phyloP scores from a whole-genome alignment of 2,888 invertebrate genomes.

The Dromius quadrimaculatus region DNA sequence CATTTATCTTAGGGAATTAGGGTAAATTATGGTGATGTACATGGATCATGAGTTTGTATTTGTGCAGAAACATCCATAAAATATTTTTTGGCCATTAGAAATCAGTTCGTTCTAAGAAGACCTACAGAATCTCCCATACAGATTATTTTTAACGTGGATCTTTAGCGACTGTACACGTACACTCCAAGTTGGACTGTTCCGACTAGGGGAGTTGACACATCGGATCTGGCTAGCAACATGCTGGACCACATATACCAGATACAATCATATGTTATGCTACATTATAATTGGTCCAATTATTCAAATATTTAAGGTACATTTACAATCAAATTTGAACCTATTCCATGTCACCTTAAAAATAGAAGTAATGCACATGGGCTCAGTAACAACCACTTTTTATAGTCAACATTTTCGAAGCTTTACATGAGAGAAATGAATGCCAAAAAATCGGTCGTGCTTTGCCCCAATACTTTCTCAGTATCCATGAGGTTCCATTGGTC shows the following conservation, averaged over 20 bases:
- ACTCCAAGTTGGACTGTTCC: slow-evolving; percentile 13
- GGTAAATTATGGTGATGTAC: slow-evolving; percentile 9
- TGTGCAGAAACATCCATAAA: slow-evolving; percentile 46
- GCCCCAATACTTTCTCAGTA: too few species aligned
- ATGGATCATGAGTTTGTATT: slow-evolving; percentile 24
- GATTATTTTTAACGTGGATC: slow-evolving; percentile 22
- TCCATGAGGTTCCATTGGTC: too few species aligned
- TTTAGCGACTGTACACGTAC: slow-evolving; percentile 35
- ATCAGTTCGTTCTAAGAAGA: slow-evolving; percentile 46
- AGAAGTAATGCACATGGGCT: too few species aligned
- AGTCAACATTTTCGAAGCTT: too few species aligned
- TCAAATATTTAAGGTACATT: slow-evolving; percentile 40
- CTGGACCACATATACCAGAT: slow-evolving; percentile 50
- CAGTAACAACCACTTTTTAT: too few species aligned
- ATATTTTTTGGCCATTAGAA: slow-evolving; percentile 46
- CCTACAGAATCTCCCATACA: slow-evolving; percentile 48
- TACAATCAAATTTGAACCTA: too few species aligned
- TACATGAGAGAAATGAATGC: too few species aligned
- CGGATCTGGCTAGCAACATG: slow-evolving; percentile 43
- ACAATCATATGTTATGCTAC: slow-evolving; percentile 50
- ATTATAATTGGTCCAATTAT: slow-evolving; percentile 51
- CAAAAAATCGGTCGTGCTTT: too few species aligned
- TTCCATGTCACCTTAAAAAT: too few species aligned
- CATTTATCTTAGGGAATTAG: slow-evolving; percentile 15
- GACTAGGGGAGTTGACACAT: slow-evolving; percentile 32